Evolutionary conservation across 1,140 invertebrate species (phyloP).

Genomic region (Stegodyphus mimosarum): DNA sequence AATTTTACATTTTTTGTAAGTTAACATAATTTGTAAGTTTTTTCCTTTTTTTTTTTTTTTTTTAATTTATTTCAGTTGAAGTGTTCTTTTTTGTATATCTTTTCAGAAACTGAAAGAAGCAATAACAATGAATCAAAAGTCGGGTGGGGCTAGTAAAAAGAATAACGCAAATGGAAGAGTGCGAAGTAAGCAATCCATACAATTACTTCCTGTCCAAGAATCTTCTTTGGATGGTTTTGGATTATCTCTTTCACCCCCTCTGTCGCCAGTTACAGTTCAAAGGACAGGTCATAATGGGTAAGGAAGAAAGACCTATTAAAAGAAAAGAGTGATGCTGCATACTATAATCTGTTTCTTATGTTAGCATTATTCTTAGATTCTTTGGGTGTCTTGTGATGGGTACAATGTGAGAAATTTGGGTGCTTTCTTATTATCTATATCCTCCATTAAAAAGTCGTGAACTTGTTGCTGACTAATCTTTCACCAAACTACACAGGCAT

Average conservation of each 20-base stretch:
- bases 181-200: neutral
- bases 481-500: too few relatives aligned
- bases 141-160: neutral
- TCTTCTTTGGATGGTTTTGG: neutral
- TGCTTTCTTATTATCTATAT: too few relatives aligned
- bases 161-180: neutral
- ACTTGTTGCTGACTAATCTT: too few relatives aligned
- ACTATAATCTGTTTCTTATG: too few relatives aligned
- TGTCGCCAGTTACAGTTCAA: neutral
- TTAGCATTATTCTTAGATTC: too few relatives aligned
- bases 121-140: slow-evolving; percentile 14
- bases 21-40: too few relatives aligned
- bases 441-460: too few relatives aligned
- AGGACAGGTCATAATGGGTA: slow-evolving; percentile 10
- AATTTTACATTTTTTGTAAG: too few relatives aligned
- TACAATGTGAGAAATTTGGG: too few relatives aligned
- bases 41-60: too few relatives aligned
- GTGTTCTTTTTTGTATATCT: neutral
- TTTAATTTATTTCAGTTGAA: neutral
- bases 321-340: too few relatives aligned
- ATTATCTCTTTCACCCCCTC: slow-evolving; percentile 10
- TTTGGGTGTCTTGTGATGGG: too few relatives aligned
- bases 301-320: neutral
- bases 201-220: neutral
- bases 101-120: slow-evolving; percentile 70